Conservation (phyloP, 2,888 invertebrate genomes). For the Cheilosia soror region DNA sequence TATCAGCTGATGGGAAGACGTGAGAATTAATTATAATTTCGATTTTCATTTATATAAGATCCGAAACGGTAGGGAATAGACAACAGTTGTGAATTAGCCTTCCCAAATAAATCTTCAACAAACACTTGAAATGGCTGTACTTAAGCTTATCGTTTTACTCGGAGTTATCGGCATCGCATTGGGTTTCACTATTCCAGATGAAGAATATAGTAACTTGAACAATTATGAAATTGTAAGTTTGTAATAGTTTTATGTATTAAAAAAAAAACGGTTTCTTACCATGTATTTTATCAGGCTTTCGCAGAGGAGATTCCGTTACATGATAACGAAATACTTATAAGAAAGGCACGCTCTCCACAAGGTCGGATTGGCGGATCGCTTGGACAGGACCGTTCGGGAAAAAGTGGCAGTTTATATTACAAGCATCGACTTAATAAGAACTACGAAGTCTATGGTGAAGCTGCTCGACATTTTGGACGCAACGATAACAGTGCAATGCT, state of each 20-base stretch:
- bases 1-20: too few species aligned
- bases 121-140: slow-evolving; percentile 14
- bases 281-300: not conserved
- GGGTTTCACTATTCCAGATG: slow-evolving; percentile 22
- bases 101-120: too few species aligned
- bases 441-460: slow-evolving; percentile 3
- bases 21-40: too few species aligned
- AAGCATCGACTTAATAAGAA: slow-evolving; percentile 11
- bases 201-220: not conserved
- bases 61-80: too few species aligned
- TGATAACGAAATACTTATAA: not conserved
- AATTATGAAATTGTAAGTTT: not conserved
- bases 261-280: not conserved
- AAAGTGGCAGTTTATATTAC: not conserved
- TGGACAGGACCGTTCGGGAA: not conserved
- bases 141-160: slow-evolving; percentile 15
- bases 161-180: slow-evolving; percentile 25
- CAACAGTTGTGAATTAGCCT: too few species aligned
- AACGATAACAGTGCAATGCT: slow-evolving; percentile 11
- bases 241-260: not conserved
- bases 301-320: not conserved
- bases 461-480: slow-evolving; percentile 14
- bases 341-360: slow-evolving; percentile 31
- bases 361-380: not conserved
- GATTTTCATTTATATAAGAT: too few species aligned